phyloP scores from a whole-genome alignment of 2,113 vertebrate species.

The Brachypteracias leptosomus region DNA sequence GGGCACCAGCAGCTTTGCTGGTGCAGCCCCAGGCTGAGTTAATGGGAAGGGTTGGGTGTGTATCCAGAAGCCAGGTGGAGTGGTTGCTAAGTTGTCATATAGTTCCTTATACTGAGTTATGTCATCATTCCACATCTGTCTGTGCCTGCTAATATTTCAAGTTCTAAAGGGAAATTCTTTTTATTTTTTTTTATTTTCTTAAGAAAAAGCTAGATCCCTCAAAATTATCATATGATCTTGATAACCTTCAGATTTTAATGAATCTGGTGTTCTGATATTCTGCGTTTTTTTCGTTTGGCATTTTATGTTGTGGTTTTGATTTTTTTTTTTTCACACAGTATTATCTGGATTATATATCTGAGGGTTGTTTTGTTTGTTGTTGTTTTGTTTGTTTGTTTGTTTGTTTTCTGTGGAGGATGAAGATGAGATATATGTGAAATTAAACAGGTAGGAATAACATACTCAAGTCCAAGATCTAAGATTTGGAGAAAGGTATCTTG shows the following conservation, averaged over 20 bases:
- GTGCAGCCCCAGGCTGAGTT: background rate
- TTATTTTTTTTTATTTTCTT: background rate
- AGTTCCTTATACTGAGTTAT: background rate
- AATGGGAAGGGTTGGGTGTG: background rate
- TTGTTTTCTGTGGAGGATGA: no score
- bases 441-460: background rate
- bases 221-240: background rate
- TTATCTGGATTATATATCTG: background rate
- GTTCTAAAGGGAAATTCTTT: background rate
- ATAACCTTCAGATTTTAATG: background rate
- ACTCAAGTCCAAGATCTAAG: background rate
- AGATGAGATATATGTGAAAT: background rate
- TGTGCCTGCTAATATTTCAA: background rate
- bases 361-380: no score
- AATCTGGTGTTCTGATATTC: no score
- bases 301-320: no score
- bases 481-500: background rate
- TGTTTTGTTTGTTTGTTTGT: no score
- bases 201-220: background rate
- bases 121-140: background rate
- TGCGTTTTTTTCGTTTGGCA: background rate
- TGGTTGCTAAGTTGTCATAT: background rate
- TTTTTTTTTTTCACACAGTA: no score
- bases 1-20: background rate
- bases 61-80: background rate